Conservation (phyloP, 2,797 vertebrate genomes). For the Nothura maculosa region DNA sequence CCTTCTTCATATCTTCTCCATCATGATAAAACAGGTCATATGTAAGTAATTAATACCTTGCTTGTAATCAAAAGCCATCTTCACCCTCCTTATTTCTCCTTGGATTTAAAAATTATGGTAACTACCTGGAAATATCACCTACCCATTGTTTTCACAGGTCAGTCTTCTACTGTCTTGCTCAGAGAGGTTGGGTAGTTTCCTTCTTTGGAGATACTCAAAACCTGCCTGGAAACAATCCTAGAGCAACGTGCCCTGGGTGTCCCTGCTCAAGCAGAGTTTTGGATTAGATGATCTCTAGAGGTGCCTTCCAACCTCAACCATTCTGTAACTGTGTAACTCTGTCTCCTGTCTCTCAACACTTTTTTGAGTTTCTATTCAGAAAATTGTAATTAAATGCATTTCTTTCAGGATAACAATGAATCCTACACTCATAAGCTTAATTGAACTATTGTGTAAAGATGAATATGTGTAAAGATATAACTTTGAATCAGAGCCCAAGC, state of each 20-base stretch:
- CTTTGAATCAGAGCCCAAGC: neutral
- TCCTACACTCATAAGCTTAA: neutral
- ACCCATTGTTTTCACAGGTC: neutral
- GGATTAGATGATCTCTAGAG: no score
- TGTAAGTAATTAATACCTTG: neutral
- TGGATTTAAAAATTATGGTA: neutral
- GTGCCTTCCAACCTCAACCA: no score
- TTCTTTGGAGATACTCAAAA: no score
- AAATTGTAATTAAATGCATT: neutral
- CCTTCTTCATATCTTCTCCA: neutral
- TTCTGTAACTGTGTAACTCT: no score
- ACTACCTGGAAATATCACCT: neutral
- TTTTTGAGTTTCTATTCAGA: slow-evolving; percentile 3
- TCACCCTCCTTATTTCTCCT: neutral
- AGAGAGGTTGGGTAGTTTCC: no score
- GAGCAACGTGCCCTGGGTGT: no score
- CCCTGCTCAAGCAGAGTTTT: no score
- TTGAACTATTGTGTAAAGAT: no score
- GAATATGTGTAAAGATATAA: neutral
- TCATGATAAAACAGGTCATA: neutral
- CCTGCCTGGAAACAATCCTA: no score
- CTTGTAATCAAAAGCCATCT: neutral
- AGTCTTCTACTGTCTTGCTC: neutral
- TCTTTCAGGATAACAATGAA: neutral
- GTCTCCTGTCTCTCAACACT: neutral